phyloP scores from a whole-genome alignment of 2,888 invertebrate species.

The Drosophila robusta region DNA sequence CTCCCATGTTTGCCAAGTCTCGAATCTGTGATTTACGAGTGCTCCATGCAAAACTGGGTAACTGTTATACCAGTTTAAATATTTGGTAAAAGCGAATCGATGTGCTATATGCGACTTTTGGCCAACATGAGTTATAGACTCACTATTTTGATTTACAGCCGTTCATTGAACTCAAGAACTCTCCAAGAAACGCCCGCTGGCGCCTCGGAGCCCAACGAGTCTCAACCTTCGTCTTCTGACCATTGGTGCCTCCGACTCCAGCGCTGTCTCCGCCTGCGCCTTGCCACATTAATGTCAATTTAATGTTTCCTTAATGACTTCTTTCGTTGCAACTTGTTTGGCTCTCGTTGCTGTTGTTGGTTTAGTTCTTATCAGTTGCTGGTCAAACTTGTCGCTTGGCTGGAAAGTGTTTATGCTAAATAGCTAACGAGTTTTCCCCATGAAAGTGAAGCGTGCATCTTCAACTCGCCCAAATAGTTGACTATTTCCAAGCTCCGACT shows the following conservation, averaged over 20 bases:
- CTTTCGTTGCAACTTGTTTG: conserved; percentile 68
- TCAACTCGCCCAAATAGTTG: conserved; percentile 27
- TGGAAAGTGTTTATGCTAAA: conserved; percentile 81
- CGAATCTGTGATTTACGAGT: conserved; percentile 66
- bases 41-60: conserved; percentile 67
- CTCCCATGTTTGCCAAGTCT: conserved; percentile 14
- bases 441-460: conserved; percentile 40
- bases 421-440: conserved; percentile 76
- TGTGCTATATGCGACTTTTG: conserved; percentile 37
- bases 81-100: conserved; percentile 71
- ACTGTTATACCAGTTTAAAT: conserved; percentile 72
- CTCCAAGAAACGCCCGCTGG: conserved; percentile 16
- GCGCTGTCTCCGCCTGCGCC: conserved; percentile 15
- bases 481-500: conserved; percentile 14
- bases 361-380: conserved; percentile 71
- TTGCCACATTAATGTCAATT: conserved; percentile 81
- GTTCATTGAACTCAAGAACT: conserved; percentile 53
- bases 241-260: conserved; percentile 12
- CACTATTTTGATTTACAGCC: conserved; percentile 67
- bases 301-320: conserved; percentile 84
- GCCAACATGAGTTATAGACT: conserved; percentile 56
- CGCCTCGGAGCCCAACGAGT: conserved; percentile 12
- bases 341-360: conserved; percentile 25
- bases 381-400: conserved; percentile 72
- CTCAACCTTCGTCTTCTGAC: conserved; percentile 26